Percentiles rank a stretch among this genome's conserved stretches.
Conservation (phyloP, 2,113 vertebrate genomes). For the Passer domesticus region DNA sequence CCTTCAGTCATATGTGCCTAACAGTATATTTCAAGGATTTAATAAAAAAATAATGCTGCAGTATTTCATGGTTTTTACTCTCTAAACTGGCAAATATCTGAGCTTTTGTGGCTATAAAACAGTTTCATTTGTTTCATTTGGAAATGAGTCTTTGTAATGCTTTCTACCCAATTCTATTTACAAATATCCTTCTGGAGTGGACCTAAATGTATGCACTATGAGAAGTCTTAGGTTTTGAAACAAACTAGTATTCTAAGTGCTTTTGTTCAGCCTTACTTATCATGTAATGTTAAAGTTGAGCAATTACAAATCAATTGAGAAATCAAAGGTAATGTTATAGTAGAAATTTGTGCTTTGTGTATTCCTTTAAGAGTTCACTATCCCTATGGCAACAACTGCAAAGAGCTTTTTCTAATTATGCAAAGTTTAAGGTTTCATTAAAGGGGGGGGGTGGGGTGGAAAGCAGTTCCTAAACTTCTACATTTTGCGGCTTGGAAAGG, state of each 20-base stretch:
- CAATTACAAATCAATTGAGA: neutral
- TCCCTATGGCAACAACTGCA: neutral
- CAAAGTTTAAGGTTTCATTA: conserved; percentile 27
- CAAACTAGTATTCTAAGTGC: neutral
- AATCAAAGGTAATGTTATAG: neutral
- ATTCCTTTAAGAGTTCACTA: neutral
- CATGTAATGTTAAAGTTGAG: neutral
- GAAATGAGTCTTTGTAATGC: neutral
- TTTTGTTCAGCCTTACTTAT: neutral
- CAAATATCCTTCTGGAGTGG: neutral
- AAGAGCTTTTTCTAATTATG: conserved; percentile 21
- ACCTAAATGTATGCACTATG: neutral
- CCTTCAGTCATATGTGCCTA: neutral
- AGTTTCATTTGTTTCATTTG: neutral
- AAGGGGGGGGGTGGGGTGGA: neutral
- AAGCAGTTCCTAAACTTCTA: neutral
- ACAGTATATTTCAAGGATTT: neutral
- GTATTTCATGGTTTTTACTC: neutral
- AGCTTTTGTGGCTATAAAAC: neutral
- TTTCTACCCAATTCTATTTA: neutral
- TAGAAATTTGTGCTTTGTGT: neutral
- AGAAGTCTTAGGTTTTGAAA: neutral
- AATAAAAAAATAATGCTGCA: neutral
- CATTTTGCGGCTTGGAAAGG: conserved; percentile 33
- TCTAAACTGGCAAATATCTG: neutral